Evolutionary conservation across 2,797 vertebrate genomes (phyloP).

Genomic region (Dallia pectoralis): DNA sequence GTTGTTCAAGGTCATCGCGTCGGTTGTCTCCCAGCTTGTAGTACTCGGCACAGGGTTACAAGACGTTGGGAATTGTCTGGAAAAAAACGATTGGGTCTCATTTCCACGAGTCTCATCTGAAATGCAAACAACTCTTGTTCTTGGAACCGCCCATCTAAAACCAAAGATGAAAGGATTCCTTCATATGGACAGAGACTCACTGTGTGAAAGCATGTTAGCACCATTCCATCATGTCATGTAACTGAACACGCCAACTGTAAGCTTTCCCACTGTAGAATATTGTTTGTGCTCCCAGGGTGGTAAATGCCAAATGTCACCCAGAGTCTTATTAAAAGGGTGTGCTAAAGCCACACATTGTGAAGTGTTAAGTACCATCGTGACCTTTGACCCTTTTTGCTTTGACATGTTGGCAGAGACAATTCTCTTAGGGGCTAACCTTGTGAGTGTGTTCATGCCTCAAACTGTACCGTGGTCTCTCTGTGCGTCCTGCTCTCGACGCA

Average conservation of each 20-base stretch:
- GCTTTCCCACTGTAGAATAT: neutral
- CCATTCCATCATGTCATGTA: neutral
- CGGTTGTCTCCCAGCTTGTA: constrained; percentile 32
- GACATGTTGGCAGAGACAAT: neutral
- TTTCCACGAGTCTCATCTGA: constrained; percentile 29
- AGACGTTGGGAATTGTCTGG: constrained; percentile 9
- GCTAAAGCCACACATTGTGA: neutral
- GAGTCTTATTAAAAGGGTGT: neutral
- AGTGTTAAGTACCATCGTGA: neutral
- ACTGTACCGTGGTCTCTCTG: neutral
- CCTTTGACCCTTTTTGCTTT: neutral
- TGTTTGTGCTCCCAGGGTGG: neutral
- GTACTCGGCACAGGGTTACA: constrained; percentile 54
- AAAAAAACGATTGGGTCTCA: neutral
- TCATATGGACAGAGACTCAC: constrained; percentile 15
- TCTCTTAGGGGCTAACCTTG: neutral
- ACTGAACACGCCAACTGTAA: neutral
- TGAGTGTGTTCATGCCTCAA: constrained; percentile 1
- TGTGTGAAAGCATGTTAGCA: too few relatives aligned
- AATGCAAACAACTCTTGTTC: constrained; percentile 58
- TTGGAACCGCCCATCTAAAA: constrained; percentile 13
- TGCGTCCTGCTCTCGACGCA: neutral
- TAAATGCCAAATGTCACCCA: neutral
- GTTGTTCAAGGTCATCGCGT: constrained; percentile 43
- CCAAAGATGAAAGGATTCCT: constrained; percentile 28